phyloP scores from a whole-genome alignment of 2,888 invertebrate species.

The Drosophila leonis region DNA sequence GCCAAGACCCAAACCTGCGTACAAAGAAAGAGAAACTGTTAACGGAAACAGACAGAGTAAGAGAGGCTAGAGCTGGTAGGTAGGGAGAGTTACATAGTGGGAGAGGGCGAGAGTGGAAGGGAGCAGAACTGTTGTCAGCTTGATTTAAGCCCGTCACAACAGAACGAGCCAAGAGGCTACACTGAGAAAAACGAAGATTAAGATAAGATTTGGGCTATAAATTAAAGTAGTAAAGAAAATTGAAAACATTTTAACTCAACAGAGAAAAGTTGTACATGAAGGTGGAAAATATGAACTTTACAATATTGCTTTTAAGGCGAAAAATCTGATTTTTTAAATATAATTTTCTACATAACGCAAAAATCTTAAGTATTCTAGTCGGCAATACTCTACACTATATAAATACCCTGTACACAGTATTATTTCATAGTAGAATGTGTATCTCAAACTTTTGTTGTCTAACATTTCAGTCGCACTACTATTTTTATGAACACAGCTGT shows the following conservation, averaged over 20 bases:
- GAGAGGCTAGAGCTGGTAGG: neutral
- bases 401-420: too few species aligned
- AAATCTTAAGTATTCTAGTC: too few species aligned
- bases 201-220: neutral
- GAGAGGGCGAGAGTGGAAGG: neutral
- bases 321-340: too few species aligned
- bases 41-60: slow-evolving; percentile 1
- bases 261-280: neutral
- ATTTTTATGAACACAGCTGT: too few species aligned
- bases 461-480: too few species aligned
- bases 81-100: neutral
- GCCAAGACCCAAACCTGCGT: slow-evolving; percentile 66
- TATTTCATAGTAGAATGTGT: too few species aligned
- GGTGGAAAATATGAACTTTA: too few species aligned
- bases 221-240: too few species aligned
- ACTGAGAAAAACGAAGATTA: neutral
- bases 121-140: slow-evolving; percentile 40
- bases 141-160: slow-evolving; percentile 70
- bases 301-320: too few species aligned
- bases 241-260: neutral
- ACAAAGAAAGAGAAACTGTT: slow-evolving; percentile 50
- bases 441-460: too few species aligned
- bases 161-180: slow-evolving; percentile 36
- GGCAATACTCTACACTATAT: too few species aligned
- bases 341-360: too few species aligned